A percentile compares a stretch with the other conserved stretches of the same genome.
Evolutionary conservation across 2,113 vertebrate genomes (phyloP).

Genomic region (Alaudala cheleensis): DNA sequence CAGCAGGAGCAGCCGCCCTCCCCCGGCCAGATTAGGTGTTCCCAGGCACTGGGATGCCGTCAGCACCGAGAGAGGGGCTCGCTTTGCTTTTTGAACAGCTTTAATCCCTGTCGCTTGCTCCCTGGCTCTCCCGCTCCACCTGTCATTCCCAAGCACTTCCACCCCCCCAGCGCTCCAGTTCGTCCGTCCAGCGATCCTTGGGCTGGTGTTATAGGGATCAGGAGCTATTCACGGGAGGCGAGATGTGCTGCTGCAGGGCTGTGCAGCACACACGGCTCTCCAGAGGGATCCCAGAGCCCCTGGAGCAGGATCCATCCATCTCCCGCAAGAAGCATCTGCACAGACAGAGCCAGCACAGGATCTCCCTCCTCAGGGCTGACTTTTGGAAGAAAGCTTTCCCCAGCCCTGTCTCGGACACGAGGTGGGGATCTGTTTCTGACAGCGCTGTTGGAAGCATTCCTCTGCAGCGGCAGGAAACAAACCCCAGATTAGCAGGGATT

Average conservation of each 20-base stretch:
- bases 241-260: not conserved
- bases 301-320: not conserved
- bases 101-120: not conserved
- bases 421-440: not conserved
- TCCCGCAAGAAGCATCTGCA: fast-evolving
- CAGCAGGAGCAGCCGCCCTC: not conserved
- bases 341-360: not conserved
- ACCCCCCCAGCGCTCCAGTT: fast-evolving
- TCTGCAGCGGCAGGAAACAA: not conserved
- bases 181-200: not conserved
- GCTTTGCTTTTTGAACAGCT: not conserved
- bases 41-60: fast-evolving
- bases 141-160: not conserved
- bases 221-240: not conserved
- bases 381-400: not conserved
- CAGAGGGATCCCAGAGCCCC: not conserved
- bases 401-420: not conserved
- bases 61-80: not conserved
- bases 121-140: not conserved
- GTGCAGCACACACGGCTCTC: not conserved
- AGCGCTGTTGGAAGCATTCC: not conserved
- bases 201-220: not conserved
- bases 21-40: not conserved
- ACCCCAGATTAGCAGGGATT: not conserved
- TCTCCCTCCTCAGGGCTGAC: not conserved